A percentile compares a stretch with the other conserved stretches of the same genome.
Conservation (phyloP, 2,888 invertebrate species). For the Hirtodrosophila cameraria region DNA sequence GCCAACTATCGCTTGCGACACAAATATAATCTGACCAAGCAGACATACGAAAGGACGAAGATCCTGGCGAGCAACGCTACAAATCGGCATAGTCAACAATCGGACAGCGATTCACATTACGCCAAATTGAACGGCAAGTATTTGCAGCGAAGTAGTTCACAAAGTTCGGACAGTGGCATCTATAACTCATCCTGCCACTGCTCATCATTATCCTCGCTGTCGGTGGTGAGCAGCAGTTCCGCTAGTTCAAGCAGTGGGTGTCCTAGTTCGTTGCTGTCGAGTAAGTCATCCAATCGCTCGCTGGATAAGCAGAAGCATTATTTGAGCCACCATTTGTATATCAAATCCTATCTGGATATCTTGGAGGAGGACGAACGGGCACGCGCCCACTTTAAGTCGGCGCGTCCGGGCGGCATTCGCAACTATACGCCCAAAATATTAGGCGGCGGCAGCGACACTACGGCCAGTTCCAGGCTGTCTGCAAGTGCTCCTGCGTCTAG, state of each 20-base stretch:
- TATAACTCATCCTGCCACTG: constrained; percentile 82
- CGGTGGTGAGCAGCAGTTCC: constrained; percentile 83
- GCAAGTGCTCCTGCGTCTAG: constrained; percentile 66
- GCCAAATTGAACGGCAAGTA: constrained; percentile 58
- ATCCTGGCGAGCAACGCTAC: constrained; percentile 37
- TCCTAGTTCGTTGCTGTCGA: constrained; percentile 69
- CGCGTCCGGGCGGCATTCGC: constrained; percentile 87
- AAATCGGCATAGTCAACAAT: constrained; percentile 30
- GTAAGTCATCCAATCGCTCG: constrained; percentile 78
- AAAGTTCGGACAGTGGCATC: constrained; percentile 81
- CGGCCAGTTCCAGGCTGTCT: constrained; percentile 52
- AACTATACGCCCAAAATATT: constrained; percentile 90
- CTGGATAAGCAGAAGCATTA: constrained; percentile 84
- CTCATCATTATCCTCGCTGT: constrained; percentile 74
- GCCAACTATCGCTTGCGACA: constrained; percentile 74
- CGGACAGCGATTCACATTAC: constrained; percentile 69
- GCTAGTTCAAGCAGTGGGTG: constrained; percentile 82
- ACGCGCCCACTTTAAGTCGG: constrained; percentile 84
- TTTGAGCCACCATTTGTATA: constrained; percentile 85
- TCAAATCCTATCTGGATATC: constrained; percentile 85
- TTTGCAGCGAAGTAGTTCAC: constrained; percentile 62
- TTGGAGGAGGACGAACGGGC: constrained; percentile 85
- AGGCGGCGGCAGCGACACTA: constrained; percentile 70
- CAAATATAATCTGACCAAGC: constrained; percentile 76
- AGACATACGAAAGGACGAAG: constrained; percentile 77